Conservation (phyloP, 2,797 vertebrate species). For the Siniperca undulata region DNA sequence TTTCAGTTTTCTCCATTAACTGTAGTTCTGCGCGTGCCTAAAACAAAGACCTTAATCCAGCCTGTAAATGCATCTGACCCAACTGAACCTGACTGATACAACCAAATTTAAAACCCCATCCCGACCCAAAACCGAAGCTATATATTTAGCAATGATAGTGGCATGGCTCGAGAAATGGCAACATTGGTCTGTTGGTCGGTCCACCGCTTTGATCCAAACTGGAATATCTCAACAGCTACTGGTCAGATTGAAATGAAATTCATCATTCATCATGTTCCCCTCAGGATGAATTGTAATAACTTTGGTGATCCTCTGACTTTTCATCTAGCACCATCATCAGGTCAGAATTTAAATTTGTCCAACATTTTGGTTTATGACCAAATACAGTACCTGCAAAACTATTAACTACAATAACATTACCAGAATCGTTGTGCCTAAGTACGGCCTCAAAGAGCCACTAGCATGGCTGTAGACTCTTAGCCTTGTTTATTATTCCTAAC, state of each 20-base stretch:
- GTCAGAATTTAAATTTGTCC: no score
- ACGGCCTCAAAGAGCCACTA: no score
- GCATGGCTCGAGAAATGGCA: not conserved
- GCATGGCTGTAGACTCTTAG: no score
- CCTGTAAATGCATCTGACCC: not conserved
- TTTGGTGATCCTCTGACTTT: no score
- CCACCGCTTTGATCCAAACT: not conserved
- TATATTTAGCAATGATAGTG: not conserved
- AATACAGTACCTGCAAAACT: no score
- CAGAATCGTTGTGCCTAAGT: no score
- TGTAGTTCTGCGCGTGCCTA: not conserved
- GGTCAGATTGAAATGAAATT: no score
- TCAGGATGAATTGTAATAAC: not conserved
- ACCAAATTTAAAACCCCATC: not conserved
- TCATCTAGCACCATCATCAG: no score
- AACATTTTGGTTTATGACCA: no score
- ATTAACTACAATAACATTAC: no score
- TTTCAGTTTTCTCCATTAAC: conserved; percentile 1
- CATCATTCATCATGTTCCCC: not conserved
- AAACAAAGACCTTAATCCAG: not conserved
- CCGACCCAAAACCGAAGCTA: not conserved
- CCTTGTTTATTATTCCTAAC: no score
- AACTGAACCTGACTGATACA: not conserved
- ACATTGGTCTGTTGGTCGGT: no score
- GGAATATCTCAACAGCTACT: not conserved